Evolutionary conservation across 2,113 vertebrate genomes (phyloP).

Genomic region (Psettodes erumei): DNA sequence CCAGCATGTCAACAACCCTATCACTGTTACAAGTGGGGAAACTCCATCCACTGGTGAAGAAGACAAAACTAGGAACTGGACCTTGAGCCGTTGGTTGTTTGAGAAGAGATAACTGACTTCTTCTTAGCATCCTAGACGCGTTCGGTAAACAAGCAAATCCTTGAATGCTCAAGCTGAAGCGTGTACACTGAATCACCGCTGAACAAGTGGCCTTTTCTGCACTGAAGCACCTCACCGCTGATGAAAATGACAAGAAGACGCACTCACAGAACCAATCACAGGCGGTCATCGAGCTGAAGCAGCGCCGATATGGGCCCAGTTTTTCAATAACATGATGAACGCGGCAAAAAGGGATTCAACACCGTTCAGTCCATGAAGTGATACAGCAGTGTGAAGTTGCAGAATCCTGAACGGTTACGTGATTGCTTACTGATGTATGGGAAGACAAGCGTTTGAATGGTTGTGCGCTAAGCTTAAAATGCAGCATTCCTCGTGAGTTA

Average conservation of each 20-base stretch:
- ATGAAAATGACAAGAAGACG: constrained; percentile 4
- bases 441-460: too few relatives aligned
- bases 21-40: not conserved
- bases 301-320: too few relatives aligned
- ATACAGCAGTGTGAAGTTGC: not conserved
- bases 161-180: not conserved
- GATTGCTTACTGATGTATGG: too few relatives aligned
- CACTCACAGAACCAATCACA: not conserved
- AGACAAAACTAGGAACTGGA: not conserved
- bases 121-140: not conserved
- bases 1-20: not conserved
- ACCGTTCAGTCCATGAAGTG: too few relatives aligned
- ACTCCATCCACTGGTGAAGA: not conserved
- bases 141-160: not conserved
- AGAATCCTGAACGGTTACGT: not conserved
- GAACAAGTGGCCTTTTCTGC: constrained; percentile 6
- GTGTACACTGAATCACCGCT: not conserved
- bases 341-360: too few relatives aligned
- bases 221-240: not conserved
- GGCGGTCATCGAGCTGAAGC: too few relatives aligned
- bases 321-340: too few relatives aligned
- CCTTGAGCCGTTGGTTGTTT: not conserved
- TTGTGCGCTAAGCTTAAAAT: too few relatives aligned
- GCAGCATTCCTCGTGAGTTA: too few relatives aligned
- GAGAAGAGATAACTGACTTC: not conserved